These are phyloP conservation scores for Lagocephalus sceleratus DNA, from an alignment of 2,797 vertebrate species.

Conservation along the genomic window DNA sequence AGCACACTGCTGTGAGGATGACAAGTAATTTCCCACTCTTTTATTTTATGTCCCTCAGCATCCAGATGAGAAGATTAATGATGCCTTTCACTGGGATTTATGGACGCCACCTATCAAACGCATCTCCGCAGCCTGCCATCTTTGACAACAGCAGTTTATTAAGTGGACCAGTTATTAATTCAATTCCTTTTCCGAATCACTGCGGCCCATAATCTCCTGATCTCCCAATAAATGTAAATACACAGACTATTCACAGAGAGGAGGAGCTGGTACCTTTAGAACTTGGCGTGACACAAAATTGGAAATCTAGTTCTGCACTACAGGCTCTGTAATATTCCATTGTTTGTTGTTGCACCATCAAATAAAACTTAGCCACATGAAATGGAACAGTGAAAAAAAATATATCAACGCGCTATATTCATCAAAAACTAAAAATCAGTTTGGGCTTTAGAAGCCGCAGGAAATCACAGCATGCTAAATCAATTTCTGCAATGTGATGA, in stretches of 20 bases:
- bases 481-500: constrained; percentile 74
- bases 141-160: constrained; percentile 63
- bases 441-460: constrained; percentile 50
- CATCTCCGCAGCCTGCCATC: constrained; percentile 59
- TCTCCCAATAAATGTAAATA: constrained; percentile 43
- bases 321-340: constrained; percentile 23
- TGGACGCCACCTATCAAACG: constrained; percentile 65
- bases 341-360: constrained; percentile 47
- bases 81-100: constrained; percentile 67
- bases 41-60: constrained; percentile 66
- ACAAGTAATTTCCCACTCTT: constrained; percentile 68
- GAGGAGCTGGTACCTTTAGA: constrained; percentile 18
- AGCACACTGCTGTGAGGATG: constrained; percentile 66
- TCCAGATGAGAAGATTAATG: constrained; percentile 73
- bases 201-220: constrained; percentile 29
- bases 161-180: constrained; percentile 51
- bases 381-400: constrained; percentile 49
- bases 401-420: constrained; percentile 50
- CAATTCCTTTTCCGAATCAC: constrained; percentile 41
- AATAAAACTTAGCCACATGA: constrained; percentile 52
- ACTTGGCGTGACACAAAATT: constrained; percentile 9
- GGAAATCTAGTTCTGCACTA: constrained; percentile 26
- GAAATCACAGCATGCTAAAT: constrained; percentile 71
- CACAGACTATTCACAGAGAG: constrained; percentile 23
- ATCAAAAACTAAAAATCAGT: constrained; percentile 60